Percentiles rank a stretch among this genome's conserved stretches.
Conservation (phyloP, 2,888 invertebrate species). For the Acleris emargana region DNA sequence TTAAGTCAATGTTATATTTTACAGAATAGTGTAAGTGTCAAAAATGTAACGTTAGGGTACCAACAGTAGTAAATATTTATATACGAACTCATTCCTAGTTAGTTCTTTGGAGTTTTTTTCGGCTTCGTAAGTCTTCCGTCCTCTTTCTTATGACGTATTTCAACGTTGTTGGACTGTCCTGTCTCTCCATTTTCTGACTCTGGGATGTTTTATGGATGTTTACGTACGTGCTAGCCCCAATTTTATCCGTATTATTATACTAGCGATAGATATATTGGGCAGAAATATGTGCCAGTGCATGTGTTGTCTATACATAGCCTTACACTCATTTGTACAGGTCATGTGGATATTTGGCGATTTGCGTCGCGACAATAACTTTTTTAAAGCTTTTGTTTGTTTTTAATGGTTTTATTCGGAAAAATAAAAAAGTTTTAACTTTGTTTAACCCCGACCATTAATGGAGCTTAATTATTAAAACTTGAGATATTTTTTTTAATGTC, state of each 20-base stretch:
- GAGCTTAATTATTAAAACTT: too few relatives aligned
- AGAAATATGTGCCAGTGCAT: constrained; percentile 55
- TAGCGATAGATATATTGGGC: constrained; percentile 44
- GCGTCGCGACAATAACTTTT: constrained; percentile 64
- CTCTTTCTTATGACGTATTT: constrained; percentile 62
- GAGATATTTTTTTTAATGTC: too few relatives aligned
- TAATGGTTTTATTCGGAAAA: constrained; percentile 23
- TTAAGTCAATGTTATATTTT: constrained; percentile 51
- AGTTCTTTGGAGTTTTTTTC: constrained; percentile 61
- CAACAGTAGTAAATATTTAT: constrained; percentile 60
- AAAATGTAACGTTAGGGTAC: constrained; percentile 77
- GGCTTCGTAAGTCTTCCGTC: constrained; percentile 81
- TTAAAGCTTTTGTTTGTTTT: constrained; percentile 46
- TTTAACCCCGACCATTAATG: constrained; percentile 7
- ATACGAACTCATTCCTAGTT: constrained; percentile 57
- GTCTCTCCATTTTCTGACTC: constrained; percentile 39
- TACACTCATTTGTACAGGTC: constrained; percentile 75
- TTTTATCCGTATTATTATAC: constrained; percentile 35
- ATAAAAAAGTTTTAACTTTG: constrained; percentile 8
- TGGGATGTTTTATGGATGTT: constrained; percentile 38
- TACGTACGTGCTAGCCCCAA: constrained; percentile 34
- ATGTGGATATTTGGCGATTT: constrained; percentile 84
- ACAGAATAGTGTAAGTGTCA: constrained; percentile 69
- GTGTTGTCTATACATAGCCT: constrained; percentile 66
- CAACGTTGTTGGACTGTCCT: constrained; percentile 37